phyloP scores from a whole-genome alignment of 1,140 invertebrate genomes.

The Caerostris extrusa region DNA sequence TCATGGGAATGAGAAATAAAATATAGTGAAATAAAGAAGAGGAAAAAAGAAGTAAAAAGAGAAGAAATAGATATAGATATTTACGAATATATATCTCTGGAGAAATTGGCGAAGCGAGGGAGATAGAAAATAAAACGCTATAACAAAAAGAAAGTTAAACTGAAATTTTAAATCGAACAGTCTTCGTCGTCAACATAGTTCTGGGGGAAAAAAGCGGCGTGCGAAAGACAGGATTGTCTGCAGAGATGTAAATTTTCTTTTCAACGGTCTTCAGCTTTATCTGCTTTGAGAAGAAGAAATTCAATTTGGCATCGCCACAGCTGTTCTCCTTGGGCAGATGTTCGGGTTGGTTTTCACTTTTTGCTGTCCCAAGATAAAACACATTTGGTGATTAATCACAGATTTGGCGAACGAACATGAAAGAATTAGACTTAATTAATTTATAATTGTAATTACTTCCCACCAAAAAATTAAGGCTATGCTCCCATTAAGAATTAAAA shows the following conservation, averaged over 20 bases:
- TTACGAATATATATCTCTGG: conserved; percentile 36
- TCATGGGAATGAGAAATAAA: conserved; percentile 67
- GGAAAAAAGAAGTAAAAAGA: background rate
- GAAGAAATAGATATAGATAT: conserved; percentile 58
- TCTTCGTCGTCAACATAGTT: conserved; percentile 57
- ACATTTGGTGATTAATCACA: conserved; percentile 27
- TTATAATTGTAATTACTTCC: too few species aligned
- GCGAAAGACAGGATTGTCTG: conserved; percentile 71
- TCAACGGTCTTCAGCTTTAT: conserved; percentile 65
- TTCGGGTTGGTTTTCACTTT: background rate
- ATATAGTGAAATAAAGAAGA: conserved; percentile 54
- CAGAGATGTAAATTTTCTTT: conserved; percentile 76
- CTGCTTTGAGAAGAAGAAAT: conserved; percentile 65
- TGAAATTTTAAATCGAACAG: conserved; percentile 75
- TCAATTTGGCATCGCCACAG: conserved; percentile 70
- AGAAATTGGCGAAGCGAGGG: conserved; percentile 11
- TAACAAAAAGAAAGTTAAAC: conserved; percentile 52
- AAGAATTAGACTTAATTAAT: too few species aligned
- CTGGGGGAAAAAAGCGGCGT: conserved; percentile 50
- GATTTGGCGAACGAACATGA: conserved; percentile 2
- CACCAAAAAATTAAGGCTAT: too few species aligned
- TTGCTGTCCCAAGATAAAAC: background rate
- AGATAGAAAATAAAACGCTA: conserved; percentile 69
- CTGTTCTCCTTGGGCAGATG: conserved; percentile 36
- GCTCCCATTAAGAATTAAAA: too few species aligned